Base-by-base conservation (phyloP, 1,140 invertebrate genomes). In the Ectropis grisescens region DNA sequence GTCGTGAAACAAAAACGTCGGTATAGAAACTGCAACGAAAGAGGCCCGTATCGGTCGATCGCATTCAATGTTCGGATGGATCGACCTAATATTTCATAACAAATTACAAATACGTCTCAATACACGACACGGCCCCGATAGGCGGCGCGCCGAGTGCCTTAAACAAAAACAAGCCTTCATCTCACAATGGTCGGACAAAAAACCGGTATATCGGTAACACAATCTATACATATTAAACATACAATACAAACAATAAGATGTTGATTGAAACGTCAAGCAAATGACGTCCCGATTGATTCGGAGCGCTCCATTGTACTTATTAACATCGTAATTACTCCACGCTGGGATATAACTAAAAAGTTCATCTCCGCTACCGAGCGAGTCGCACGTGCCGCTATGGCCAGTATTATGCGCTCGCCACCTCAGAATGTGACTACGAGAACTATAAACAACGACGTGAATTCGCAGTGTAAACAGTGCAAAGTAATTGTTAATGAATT, bases 251-350 rank as follows among this genome's bases (percentile, higher is more conserved):
- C 70, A 75, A 69, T 59, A 56, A 47, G 30, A 60, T 58, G 65
- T 54, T 71, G 70, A 75, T 75, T 75, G 70, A 75, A 75, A 75
- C 65, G 67, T 75, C 70, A 75, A 60, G 29, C 53, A 51, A 51
- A 58, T 53, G 55, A 59, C 50, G 54, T 34, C 30, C 19, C 41
- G 60, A 64, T 64, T 64, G 60, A 64, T 58, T 64, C 54, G 33
- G 53, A 58, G 47, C 47, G 47, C 32, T 14, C 34, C 50, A 54
- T 59, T 56, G 55, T 60, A 58, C 50, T 55, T 59, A 66, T 66
- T 66, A 66, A 57, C 46, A 43, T 43, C 45, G 33, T 66, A 66
- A 66, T 66, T 66, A 66, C 51, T 33, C 28, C 58, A 58, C 51
- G 56, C 48, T 50, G 58, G 11, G 58, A 45, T 48, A 37, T 56